These are phyloP conservation scores for Hyles lineata DNA, from an alignment of 2,888 invertebrate species.

Conservation along the genomic window DNA sequence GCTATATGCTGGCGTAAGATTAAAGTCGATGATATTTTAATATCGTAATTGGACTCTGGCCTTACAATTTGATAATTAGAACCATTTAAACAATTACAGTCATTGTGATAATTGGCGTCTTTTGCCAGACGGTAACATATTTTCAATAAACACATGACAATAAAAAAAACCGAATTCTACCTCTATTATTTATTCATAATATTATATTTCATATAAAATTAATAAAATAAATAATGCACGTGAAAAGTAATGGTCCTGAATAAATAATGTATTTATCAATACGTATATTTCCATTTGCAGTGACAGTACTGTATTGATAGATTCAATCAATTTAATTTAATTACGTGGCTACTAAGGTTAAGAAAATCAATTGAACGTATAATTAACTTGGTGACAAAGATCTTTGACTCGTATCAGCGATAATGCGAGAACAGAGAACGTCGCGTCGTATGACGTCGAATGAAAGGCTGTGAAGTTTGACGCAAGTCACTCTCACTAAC, in stretches of 20 bases:
- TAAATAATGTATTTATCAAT: neutral
- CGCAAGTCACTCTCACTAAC: neutral
- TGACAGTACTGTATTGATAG: neutral
- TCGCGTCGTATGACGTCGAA: neutral
- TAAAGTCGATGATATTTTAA: no score
- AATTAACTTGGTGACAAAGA: neutral
- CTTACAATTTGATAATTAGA: no score
- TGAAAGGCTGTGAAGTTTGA: neutral
- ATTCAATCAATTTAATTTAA: neutral
- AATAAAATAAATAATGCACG: no score
- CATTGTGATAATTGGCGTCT: no score
- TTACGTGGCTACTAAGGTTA: neutral
- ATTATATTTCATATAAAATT: no score
- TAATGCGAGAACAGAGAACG: neutral
- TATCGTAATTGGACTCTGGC: no score
- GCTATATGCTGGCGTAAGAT: neutral
- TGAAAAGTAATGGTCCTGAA: neutral
- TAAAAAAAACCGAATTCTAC: no score
- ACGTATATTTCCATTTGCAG: neutral
- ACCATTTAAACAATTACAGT: no score
- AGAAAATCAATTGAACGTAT: neutral
- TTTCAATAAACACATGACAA: no score
- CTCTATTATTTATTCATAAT: no score
- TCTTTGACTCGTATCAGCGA: neutral
- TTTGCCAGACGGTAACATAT: no score